These are phyloP conservation scores for Pollenia amentaria DNA, from an alignment of 2,888 invertebrate species.

Conservation along the genomic window DNA sequence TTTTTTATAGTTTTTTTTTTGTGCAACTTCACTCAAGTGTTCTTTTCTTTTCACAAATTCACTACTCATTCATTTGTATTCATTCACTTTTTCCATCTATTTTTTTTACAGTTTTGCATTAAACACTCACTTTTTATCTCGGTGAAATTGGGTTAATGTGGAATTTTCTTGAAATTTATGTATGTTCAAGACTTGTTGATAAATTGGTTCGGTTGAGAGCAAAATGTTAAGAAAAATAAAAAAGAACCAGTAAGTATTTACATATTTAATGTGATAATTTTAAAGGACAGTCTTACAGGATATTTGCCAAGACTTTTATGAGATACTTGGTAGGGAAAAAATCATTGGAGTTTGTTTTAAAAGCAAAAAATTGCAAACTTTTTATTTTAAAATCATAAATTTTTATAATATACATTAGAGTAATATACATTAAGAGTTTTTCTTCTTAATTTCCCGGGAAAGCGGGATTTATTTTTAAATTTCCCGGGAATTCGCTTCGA, in stretches of 20 bases:
- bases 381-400: too few species aligned
- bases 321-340: not conserved
- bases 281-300: constrained; percentile 9
- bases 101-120: constrained; percentile 53
- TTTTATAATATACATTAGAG: too few species aligned
- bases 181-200: constrained; percentile 42
- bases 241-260: constrained; percentile 17
- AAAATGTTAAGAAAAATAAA: not conserved
- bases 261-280: constrained; percentile 37
- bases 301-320: not conserved
- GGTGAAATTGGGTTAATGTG: constrained; percentile 62
- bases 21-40: constrained; percentile 33
- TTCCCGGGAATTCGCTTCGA: too few species aligned
- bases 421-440: too few species aligned
- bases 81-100: constrained; percentile 35
- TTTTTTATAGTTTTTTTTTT: constrained; percentile 2
- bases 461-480: too few species aligned
- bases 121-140: constrained; percentile 63
- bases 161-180: constrained; percentile 57
- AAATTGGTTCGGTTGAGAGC: constrained; percentile 35
- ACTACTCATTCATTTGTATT: constrained; percentile 59
- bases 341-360: not conserved
- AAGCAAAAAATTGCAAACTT: too few species aligned
- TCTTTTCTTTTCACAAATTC: constrained; percentile 46
- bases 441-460: too few species aligned